Percentiles rank a stretch among this genome's conserved stretches.
phyloP scores from a whole-genome alignment of 2,113 vertebrate species.

The Rhodinocichla rosea region DNA sequence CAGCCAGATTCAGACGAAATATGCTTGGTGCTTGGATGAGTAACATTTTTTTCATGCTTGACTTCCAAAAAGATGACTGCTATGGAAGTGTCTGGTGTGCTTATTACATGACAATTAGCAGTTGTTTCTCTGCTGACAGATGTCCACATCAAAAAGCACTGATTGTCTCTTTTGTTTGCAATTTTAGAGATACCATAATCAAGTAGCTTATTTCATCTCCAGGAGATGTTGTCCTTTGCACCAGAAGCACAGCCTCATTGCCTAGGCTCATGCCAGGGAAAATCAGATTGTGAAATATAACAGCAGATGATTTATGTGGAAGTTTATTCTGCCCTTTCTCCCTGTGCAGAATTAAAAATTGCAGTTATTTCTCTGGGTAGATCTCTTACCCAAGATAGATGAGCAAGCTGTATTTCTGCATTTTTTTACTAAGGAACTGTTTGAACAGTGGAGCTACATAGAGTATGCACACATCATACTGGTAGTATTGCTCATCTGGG shows the following conservation, averaged over 20 bases:
- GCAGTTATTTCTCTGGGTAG: neutral
- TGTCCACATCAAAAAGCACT: conserved; percentile 30
- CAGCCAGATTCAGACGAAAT: conserved; percentile 2
- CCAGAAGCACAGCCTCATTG: neutral
- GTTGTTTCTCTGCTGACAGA: conserved; percentile 40
- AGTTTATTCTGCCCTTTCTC: neutral
- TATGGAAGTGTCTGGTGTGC: conserved; percentile 18
- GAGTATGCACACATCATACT: neutral
- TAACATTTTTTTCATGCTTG: conserved; percentile 20
- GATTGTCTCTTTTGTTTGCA: conserved; percentile 5
- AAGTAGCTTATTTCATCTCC: neutral
- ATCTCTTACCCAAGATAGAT: neutral
- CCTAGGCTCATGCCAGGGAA: neutral
- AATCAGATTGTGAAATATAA: neutral
- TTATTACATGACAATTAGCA: conserved; percentile 34
- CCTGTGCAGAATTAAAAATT: neutral
- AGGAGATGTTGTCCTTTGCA: neutral
- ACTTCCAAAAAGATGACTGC: conserved; percentile 26
- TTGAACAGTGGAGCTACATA: neutral
- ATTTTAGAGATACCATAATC: neutral
- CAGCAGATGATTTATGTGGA: neutral
- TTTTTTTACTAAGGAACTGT: neutral
- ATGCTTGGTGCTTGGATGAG: neutral
- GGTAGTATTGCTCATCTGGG: neutral
- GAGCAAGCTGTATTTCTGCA: neutral